Percentiles rank a stretch among this genome's conserved stretches.
Evolutionary conservation across 2,113 vertebrate genomes (phyloP).

Genomic region (Phaethornis superciliosus): DNA sequence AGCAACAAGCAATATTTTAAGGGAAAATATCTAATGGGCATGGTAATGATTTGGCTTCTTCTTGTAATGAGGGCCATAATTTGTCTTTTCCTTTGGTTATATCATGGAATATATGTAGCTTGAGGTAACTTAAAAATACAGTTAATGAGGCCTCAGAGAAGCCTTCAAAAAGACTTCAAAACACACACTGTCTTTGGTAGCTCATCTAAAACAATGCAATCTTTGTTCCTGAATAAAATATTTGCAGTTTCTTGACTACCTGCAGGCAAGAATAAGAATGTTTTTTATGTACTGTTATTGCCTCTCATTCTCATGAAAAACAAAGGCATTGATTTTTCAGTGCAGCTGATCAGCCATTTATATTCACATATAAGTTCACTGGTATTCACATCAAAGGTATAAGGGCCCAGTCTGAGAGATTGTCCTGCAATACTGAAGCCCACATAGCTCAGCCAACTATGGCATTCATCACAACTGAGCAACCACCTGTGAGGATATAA

Average conservation of each 20-base stretch:
- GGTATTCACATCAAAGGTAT: not conserved
- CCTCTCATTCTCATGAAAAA: not conserved
- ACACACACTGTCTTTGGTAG: not conserved
- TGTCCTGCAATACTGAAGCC: not conserved
- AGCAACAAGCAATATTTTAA: not conserved
- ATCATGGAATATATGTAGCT: not conserved
- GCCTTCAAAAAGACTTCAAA: not conserved
- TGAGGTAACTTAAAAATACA: not conserved
- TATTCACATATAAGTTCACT: not conserved
- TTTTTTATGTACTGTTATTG: not conserved
- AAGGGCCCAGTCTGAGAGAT: not conserved
- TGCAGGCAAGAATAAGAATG: not conserved
- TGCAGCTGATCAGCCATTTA: not conserved
- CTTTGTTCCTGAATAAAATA: not conserved
- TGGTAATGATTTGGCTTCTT: not conserved
- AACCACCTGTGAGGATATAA: slow-evolving; percentile 12
- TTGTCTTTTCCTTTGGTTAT: not conserved
- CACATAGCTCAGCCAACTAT: not conserved
- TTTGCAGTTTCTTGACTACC: not conserved
- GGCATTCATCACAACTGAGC: not conserved
- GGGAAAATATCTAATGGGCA: not conserved
- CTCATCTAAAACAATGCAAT: not conserved
- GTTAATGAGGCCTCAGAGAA: not conserved
- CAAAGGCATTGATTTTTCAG: not conserved
- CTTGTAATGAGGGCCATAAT: not conserved